These are phyloP conservation scores for Kradibia gibbosae DNA, from an alignment of 1,140 invertebrate species.

Conservation along the genomic window DNA sequence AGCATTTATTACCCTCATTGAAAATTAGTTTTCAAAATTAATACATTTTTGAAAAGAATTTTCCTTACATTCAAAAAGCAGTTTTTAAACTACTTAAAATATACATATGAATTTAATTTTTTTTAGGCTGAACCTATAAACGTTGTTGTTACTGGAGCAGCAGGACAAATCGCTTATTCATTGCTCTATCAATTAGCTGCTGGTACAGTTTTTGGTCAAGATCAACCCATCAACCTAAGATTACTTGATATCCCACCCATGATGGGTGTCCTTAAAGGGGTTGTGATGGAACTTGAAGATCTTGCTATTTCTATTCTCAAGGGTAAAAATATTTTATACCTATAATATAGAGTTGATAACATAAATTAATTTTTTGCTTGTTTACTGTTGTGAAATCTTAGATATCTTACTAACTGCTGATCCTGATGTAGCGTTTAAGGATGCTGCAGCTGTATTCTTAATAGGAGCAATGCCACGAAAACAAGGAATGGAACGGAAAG, in stretches of 20 bases:
- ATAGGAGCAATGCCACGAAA: constrained; percentile 98
- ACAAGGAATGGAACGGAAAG: constrained; percentile 99
- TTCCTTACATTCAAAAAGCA: no score
- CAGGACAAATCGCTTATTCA: constrained; percentile 99
- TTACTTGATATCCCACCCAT: constrained; percentile 96
- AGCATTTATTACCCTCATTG: no score
- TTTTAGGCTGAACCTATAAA: constrained; percentile 85
- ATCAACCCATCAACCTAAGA: constrained; percentile 91
- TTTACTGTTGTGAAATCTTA: constrained; percentile 57
- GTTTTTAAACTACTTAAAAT: not conserved
- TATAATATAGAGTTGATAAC: not conserved
- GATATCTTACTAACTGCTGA: constrained; percentile 91
- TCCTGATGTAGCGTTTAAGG: constrained; percentile 92
- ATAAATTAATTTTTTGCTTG: not conserved
- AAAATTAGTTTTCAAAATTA: no score
- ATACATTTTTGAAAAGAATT: no score
- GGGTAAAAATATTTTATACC: constrained; percentile 68
- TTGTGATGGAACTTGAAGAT: constrained; percentile 97
- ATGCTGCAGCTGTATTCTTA: constrained; percentile 97
- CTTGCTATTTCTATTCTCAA: constrained; percentile 93
- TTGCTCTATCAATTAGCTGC: constrained; percentile 94
- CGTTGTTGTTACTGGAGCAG: constrained; percentile 97
- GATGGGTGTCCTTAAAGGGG: constrained; percentile 95
- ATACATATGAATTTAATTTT: constrained; percentile 40
- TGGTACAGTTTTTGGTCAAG: constrained; percentile 95